A percentile compares a stretch with the other conserved stretches of the same genome.
phyloP scores from a whole-genome alignment of 1,140 invertebrate genomes.

The Chelonus insularis region DNA sequence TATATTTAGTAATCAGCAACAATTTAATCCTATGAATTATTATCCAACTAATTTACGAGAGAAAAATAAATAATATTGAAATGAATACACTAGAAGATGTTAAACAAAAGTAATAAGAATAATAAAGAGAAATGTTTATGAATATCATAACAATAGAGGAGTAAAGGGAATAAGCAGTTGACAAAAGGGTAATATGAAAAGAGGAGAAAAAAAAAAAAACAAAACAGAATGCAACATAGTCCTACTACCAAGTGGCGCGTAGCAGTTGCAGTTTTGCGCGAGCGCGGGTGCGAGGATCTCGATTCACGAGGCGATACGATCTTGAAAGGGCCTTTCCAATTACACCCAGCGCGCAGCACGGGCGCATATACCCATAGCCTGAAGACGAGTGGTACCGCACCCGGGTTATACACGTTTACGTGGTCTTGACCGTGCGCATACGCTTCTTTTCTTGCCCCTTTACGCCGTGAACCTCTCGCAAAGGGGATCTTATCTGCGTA shows the following conservation, averaged over 20 bases:
- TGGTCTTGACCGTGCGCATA: not conserved
- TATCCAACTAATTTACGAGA: no score
- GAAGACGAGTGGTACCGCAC: conserved; percentile 10
- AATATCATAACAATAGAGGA: no score
- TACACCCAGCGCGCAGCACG: conserved; percentile 37
- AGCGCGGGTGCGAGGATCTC: conserved; percentile 43
- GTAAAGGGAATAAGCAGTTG: no score
- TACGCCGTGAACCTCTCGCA: conserved; percentile 9
- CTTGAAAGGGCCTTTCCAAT: conserved; percentile 40
- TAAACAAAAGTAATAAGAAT: no score
- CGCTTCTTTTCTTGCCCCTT: not conserved
- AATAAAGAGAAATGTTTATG: no score
- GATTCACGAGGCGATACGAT: conserved; percentile 43
- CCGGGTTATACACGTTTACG: conserved; percentile 20
- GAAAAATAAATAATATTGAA: no score
- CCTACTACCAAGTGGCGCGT: conserved; percentile 22
- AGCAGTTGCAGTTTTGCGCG: conserved; percentile 33
- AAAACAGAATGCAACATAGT: not conserved
- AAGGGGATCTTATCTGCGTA: conserved; percentile 46
- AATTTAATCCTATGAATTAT: no score
- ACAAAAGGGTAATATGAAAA: no score
- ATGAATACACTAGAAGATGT: no score
- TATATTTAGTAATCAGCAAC: no score
- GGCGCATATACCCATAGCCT: conserved; percentile 12
- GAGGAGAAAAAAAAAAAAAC: not conserved